Base-by-base conservation (phyloP, 1,140 invertebrate species). In the Drosophila ironensis region DNA sequence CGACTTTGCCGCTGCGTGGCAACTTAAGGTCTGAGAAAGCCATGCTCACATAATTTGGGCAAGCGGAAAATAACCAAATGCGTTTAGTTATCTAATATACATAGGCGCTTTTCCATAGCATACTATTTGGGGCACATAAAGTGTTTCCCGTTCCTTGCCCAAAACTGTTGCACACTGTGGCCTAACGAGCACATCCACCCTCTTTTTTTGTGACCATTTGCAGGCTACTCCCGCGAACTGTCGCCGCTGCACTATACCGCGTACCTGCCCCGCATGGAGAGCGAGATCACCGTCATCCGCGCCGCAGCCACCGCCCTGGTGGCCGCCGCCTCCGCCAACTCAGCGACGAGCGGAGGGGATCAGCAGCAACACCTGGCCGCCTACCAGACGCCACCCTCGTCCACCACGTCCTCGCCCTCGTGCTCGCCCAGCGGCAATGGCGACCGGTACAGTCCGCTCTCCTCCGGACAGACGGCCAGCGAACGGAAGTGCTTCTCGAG, bases 401-500 rank as follows among this genome's bases (percentile, higher is more conserved):
- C 88, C 19, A 84, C 84, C 20, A 77, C 88, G 19, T 86, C 87
- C 3, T 90, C 88, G 42, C 86, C 88, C 24, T 86, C 86, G 16
- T 73, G 84, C 27, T 89, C 87, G 41, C 88, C 88, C 20, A 77
- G 77, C 8, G 81, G 75, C 19, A 61, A 48, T 2, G 37, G 30
- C 22, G 87, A 89, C 38, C 80, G 84, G 35, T 72, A 52, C 16
- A 88, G 84, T 75, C 80, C 77, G 24, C 73, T 73, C 5, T 81
- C 86, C 9, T 60, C 68, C 2, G 72, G 70, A n/a, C 90, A 91
- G 38, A 81, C 78, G 19, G 53, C 73, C 30, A 86, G 81, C 45
- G 81, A 87, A 76, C 48, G 91, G 87, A 72, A 86, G 94, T 96
- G 94, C 82, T 96, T 95, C 88, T 96, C 95, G 14, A 96, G 95